Conservation (phyloP, 2,113 vertebrate species). For the Neolamprologus sp. region DNA sequence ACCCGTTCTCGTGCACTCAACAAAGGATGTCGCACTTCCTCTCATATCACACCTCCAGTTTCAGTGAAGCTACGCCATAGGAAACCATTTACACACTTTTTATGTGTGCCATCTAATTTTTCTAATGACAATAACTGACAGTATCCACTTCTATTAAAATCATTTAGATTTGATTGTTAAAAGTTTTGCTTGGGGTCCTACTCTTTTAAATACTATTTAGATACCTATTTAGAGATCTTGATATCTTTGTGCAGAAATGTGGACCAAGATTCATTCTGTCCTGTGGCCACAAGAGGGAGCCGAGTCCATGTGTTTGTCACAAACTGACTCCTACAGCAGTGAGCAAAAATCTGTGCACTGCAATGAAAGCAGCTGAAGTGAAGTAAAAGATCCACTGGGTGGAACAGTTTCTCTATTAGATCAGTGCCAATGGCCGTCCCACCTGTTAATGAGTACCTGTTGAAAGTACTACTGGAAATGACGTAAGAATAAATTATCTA, state of each 20-base stretch:
- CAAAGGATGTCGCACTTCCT: slow-evolving; percentile 37
- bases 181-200: background rate
- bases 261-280: background rate
- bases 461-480: background rate
- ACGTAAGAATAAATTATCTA: background rate
- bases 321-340: background rate
- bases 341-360: background rate
- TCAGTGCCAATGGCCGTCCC: background rate
- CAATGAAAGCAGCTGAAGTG: background rate
- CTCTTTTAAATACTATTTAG: background rate
- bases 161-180: background rate
- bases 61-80: background rate
- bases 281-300: slow-evolving; percentile 20
- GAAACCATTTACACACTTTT: background rate
- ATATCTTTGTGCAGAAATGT: background rate
- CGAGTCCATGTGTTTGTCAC: background rate
- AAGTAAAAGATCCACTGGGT: slow-evolving; percentile 1
- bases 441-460: slow-evolving; percentile 38
- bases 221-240: background rate
- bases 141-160: background rate
- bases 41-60: background rate
- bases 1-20: slow-evolving; percentile 21
- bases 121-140: background rate
- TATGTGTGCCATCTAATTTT: background rate
- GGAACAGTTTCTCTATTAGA: background rate